Base-by-base conservation (phyloP, 2,113 vertebrate species). In the Montifringilla adamsi region DNA sequence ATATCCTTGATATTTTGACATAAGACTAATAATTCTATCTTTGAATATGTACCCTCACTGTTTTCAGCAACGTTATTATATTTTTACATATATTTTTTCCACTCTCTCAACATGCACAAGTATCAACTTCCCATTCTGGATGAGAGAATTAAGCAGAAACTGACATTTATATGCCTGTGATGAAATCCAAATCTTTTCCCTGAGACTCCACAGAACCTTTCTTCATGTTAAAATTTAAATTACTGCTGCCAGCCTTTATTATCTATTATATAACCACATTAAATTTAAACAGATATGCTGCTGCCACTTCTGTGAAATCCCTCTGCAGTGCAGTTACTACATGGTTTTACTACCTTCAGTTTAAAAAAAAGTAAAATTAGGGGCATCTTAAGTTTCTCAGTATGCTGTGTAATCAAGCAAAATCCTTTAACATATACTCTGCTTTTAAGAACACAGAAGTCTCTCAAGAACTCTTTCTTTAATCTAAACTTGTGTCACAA, bases 161-260 rank as follows among this genome's bases (percentile, higher is more conserved):
- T 81, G 62, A 41, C 76, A 87, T 75, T 78, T 75, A 72, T 52
- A 49, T 27, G 55, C 31, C 59, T 84, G 30, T 82, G 73, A 95
- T 96, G 43, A 93, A 89, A 94, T 78, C 56, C 44, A 89, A 82
- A 72, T 72, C 59, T 89, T 87, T 88, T 92, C 47, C 60, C 31
- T 43, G 53, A 93, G 70, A 93, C 84, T 66, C 84, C 46, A 95
- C 49, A 91, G 69, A 95, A 91, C 7, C 5, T 62, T 84, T 95
- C n/a, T 72, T 75, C 41, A 17, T 62, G n/a, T 84, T 89, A 68
- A 87, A 90, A 73, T 92, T 68, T 66, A 94, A 90, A 89, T 79
- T 83, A 82, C 62, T 87, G 66, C 69, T 96, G 84, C 39, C 73
- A 91, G 62, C n/a, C 66, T 89, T 92, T 72, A 82, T 87, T 82